Percentiles rank a stretch among this genome's conserved stretches.
Conservation (phyloP, 2,113 vertebrate genomes). For the Nannospalax galili region DNA sequence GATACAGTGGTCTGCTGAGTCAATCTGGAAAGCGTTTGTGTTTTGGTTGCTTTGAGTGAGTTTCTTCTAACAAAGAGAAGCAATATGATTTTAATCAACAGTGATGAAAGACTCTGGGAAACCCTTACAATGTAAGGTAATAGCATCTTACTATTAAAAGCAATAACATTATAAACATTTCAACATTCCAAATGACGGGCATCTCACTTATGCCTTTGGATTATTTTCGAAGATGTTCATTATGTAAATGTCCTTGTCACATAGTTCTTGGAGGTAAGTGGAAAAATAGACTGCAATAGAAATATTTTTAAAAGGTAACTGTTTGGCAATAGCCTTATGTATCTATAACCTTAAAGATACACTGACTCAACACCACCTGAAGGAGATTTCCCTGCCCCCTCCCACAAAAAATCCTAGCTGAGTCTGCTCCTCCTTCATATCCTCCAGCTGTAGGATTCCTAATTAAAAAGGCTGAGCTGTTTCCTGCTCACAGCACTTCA, state of each 20-base stretch:
- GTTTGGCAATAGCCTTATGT: not conserved
- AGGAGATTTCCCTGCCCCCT: not conserved
- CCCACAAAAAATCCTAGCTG: not conserved
- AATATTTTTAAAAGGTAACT: not conserved
- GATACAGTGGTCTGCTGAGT: not conserved
- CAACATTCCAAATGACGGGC: slow-evolving; percentile 21
- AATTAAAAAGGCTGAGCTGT: slow-evolving; percentile 88
- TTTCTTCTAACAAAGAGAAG: slow-evolving; percentile 65
- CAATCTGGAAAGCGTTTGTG: slow-evolving; percentile 47
- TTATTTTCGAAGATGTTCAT: slow-evolving; percentile 55
- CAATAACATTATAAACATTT: slow-evolving; percentile 54
- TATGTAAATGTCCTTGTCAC: not conserved
- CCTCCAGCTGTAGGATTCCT: slow-evolving; percentile 86
- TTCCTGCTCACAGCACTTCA: slow-evolving; percentile 89
- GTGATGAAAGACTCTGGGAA: slow-evolving; percentile 71
- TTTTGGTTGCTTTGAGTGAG: slow-evolving; percentile 62
- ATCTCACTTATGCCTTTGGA: not conserved
- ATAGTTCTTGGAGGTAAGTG: not conserved
- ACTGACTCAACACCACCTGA: slow-evolving; percentile 16
- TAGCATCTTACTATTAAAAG: slow-evolving; percentile 60
- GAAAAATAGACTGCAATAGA: not conserved
- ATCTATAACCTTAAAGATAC: not conserved
- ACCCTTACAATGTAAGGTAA: slow-evolving; percentile 4
- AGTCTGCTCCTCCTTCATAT: slow-evolving; percentile 29
- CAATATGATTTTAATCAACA: slow-evolving; percentile 61